phyloP scores from a whole-genome alignment of 53 echinoderm and acorn worm species.

The Hippasteria phrygiana region DNA sequence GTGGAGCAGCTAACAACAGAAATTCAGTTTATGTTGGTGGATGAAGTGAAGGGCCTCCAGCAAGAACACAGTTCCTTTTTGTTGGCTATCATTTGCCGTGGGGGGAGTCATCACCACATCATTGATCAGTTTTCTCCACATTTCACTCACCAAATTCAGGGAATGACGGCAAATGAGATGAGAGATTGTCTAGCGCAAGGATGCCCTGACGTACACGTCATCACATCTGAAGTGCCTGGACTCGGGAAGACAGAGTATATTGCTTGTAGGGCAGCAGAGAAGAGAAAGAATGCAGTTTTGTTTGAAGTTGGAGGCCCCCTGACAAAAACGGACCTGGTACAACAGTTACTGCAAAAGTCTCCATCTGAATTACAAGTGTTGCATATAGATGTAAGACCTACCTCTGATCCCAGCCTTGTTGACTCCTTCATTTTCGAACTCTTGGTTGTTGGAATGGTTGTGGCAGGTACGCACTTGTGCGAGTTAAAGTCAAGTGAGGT shows the following conservation, averaged over 20 bases:
- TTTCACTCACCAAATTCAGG: constrained; percentile 54
- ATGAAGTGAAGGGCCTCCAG: constrained; percentile 56
- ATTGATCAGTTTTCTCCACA: constrained; percentile 72
- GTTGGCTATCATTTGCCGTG: constrained; percentile 63
- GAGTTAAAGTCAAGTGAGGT: background rate
- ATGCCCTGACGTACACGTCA: constrained; percentile 65
- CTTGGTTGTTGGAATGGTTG: constrained; percentile 52
- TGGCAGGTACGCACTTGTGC: constrained; percentile 59
- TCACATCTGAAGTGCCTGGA: constrained; percentile 62
- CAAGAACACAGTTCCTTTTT: constrained; percentile 35
- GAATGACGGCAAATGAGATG: constrained; percentile 61
- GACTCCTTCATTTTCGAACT: constrained; percentile 63
- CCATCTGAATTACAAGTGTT: constrained; percentile 18
- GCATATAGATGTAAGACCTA: constrained; percentile 52
- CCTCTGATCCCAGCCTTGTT: constrained; percentile 36
- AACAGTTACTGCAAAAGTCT: constrained; percentile 1
- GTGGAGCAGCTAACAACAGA: constrained; percentile 60
- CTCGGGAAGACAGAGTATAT: constrained; percentile 67
- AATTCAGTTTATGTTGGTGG: constrained; percentile 57
- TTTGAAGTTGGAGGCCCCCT: constrained; percentile 51
- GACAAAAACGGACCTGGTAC: constrained; percentile 51
- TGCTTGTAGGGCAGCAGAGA: constrained; percentile 27
- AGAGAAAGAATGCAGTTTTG: background rate
- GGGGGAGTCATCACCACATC: constrained; percentile 66
- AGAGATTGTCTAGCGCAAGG: constrained; percentile 49